A percentile compares a stretch with the other conserved stretches of the same genome.
Conservation (phyloP, 2,888 invertebrate genomes). For the Hybos culiciformis region DNA sequence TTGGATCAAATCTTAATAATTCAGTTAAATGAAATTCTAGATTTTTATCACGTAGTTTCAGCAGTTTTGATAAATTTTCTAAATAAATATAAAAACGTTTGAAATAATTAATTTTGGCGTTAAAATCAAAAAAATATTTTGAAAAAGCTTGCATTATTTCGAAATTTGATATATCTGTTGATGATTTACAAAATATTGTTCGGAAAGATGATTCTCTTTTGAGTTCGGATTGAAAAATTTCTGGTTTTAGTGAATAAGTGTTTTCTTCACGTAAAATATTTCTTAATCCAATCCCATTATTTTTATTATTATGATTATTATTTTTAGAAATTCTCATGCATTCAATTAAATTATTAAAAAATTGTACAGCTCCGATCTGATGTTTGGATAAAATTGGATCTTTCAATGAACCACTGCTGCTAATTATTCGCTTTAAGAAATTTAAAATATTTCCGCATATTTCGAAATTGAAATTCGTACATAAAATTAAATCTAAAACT, state of each 20-base stretch:
- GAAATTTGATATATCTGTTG: conserved; percentile 19
- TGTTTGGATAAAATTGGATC: conserved; percentile 14
- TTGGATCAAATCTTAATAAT: conserved; percentile 34
- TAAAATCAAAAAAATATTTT: conserved; percentile 27
- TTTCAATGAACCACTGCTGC: conserved; percentile 19
- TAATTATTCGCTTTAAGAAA: conserved; percentile 26
- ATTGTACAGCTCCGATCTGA: conserved; percentile 26
- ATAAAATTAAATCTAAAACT: conserved; percentile 30
- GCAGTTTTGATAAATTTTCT: conserved; percentile 28
- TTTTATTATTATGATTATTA: conserved; percentile 11
- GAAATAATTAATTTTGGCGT: conserved; percentile 28
- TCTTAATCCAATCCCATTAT: conserved; percentile 18
- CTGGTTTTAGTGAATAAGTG: conserved; percentile 24
- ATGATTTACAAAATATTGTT: conserved; percentile 19
- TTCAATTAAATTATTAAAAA: conserved; percentile 27
- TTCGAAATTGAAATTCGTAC: conserved; percentile 29
- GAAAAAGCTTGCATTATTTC: conserved; percentile 26
- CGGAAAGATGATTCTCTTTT: conserved; percentile 24
- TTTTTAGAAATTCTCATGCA: conserved; percentile 24
- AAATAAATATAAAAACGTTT: conserved; percentile 26
- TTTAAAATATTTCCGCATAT: conserved; percentile 27
- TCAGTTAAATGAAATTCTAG: conserved; percentile 23
- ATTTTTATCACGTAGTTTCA: conserved; percentile 29
- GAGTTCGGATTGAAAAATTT: conserved; percentile 21
- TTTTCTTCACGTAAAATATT: conserved; percentile 21